Base-by-base conservation (phyloP, 2,888 invertebrate species). In the Rhopalosiphum nymphaeae region DNA sequence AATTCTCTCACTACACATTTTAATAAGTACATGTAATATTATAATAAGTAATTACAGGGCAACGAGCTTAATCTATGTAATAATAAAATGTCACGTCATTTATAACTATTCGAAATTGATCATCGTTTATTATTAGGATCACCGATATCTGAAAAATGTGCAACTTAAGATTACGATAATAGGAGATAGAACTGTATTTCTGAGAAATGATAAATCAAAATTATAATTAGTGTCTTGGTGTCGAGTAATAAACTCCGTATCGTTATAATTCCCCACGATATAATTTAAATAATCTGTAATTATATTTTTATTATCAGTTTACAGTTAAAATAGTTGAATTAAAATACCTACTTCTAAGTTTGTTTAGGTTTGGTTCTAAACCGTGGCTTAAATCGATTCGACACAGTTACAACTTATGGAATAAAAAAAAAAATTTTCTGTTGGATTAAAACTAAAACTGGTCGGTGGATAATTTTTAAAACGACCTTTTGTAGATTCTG, bases 241-340 rank as follows among this genome's bases (percentile, higher is more conserved):
- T 53, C 49, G 49, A 49, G 67, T 67, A 87, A 67, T 92, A 92
- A 87, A 53, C 49, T 87, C n/a, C 26, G 26, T 49, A 44, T 61
- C 91, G 16, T 3, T 46, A n/a, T 46, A 49, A 67, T 92, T 92
- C 61, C 42, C 49, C 3, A 5, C 61, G 49, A 67, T 67, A 67
- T 67, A 87, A 92, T 92, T 92, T 67, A 21, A 92, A 87, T 86
- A 87, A 92, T 92, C 61, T 87, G 49, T 61, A 61, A 92, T 92
- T 67, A 61, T 36, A 36, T 49, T 87, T 87, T 46, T 67, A 87
- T 11, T 87, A 88, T 91, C 57, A 57, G 85, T 61, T 57, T 25
- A 57, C 25, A 57, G 87, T 67, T 92, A 21, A 67, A 67, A 57
- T 13, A 57, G 67, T 67, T 88, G 29, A 67, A 67, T 67, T 16